Evolutionary conservation across 92 coral and sea anemone species (phyloP).

Genomic region (Metridium senile): DNA sequence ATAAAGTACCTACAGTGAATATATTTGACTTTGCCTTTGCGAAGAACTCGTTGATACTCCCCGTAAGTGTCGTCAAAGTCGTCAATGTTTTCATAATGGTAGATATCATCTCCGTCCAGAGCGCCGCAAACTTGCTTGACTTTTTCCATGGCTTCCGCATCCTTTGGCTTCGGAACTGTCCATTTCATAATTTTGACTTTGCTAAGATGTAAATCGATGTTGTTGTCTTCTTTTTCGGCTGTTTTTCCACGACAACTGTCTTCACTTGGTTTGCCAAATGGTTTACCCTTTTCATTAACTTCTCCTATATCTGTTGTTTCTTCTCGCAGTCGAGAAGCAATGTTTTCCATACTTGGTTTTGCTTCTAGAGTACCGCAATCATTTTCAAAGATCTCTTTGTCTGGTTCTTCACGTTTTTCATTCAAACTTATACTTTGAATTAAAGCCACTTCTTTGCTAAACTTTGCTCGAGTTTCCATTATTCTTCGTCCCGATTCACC

Average conservation of each 20-base stretch:
- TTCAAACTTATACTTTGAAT: no score
- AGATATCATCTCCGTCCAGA: constrained; percentile 22
- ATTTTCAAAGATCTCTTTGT: no score
- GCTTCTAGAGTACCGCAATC: no score
- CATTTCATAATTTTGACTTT: constrained; percentile 14
- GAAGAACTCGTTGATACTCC: not conserved
- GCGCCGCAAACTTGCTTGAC: constrained; percentile 35
- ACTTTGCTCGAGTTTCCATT: not conserved
- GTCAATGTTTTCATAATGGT: constrained; percentile 36
- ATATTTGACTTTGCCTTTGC: not conserved
- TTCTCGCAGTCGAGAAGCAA: no score
- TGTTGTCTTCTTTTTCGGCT: constrained; percentile 2
- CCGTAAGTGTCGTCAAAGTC: constrained; percentile 35
- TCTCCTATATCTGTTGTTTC: not conserved
- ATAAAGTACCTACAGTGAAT: constrained; percentile 1
- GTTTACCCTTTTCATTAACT: not conserved
- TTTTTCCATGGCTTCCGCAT: not conserved
- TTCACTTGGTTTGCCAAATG: not conserved
- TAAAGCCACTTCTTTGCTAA: not conserved
- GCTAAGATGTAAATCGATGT: constrained; percentile 4
- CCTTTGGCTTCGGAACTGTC: not conserved
- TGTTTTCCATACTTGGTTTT: no score
- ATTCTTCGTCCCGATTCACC: not conserved
- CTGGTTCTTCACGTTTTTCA: no score
- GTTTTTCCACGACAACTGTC: not conserved